Evolutionary conservation across 2,888 invertebrate species (phyloP), one percentile per base, ranked within the genome.

Genomic region (Drosophila mulleri): DNA sequence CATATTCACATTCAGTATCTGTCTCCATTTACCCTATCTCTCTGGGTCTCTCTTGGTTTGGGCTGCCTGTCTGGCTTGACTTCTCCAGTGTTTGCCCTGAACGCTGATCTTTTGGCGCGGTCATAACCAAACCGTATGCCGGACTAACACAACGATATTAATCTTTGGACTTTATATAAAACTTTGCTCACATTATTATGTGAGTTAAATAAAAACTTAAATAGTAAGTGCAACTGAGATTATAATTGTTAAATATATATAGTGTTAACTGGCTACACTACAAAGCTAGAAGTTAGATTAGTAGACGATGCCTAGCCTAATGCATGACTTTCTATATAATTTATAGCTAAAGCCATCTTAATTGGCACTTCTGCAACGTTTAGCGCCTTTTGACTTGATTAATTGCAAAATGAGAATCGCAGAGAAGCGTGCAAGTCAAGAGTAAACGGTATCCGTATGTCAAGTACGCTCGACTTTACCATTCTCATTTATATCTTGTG

Each of bases 71-170:
- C 72, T 76, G 62, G 50, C 44, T 56, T 42, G 54, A 59, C 56
- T 57, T 66, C 63, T 65, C 63, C 67, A 61, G 23, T n/a, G 50
- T 68, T 60, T 56, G 63, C 66, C 67, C 80, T 69, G 82, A 78
- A 82, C 76, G 32, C 50, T 50, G 50, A 50, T 50, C 50, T 71
- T 54, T 57, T 54, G 63, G 35, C 59, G 62, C 62, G 63, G 61
- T 75, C 75, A 63, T 72, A 76, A 61, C 67, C 50, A 50, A 67
- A 60, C 72, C 80, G 72, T 64, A 66, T 72, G 80, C 54, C 70
- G 69, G 69, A 77, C 58, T 61, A 79, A 65, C 64, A 65, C 48
- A 62, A 26, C 42, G 52, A 47, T 50, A 32, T 45, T 47, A 42
- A 41, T 16, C 52, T 52, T 23, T 48, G 23, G 29, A 45, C 57